Percentiles rank a stretch among this genome's conserved stretches.
Conservation (phyloP, 1,140 invertebrate species). For the Pachyrhynchus sulphureomaculatus region DNA sequence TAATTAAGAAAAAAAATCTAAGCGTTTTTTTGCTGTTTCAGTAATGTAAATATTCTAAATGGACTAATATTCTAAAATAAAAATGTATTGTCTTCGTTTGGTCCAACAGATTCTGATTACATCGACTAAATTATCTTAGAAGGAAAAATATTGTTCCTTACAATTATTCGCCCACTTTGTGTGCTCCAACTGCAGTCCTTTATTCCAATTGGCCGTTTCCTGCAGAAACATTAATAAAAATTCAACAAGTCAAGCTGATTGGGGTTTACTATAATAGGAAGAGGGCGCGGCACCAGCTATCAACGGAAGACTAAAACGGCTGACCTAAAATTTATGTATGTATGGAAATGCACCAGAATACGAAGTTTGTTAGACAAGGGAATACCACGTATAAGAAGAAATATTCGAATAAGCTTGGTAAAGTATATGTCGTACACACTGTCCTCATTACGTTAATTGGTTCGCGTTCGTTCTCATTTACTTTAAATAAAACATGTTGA, state of each 20-base stretch:
- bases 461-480: too few relatives aligned
- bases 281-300: slow-evolving; percentile 15
- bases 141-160: neutral
- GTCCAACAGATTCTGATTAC: too few relatives aligned
- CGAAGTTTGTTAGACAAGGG: neutral
- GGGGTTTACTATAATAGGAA: slow-evolving; percentile 32
- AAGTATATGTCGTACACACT: too few relatives aligned
- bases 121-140: neutral
- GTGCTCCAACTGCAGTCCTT: slow-evolving; percentile 4
- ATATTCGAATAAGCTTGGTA: neutral
- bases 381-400: neutral
- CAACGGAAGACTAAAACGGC: slow-evolving; percentile 12
- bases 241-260: slow-evolving; percentile 27
- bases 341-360: neutral
- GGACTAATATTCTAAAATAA: too few relatives aligned
- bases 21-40: too few relatives aligned
- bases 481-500: too few relatives aligned
- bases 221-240: slow-evolving; percentile 28
- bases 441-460: too few relatives aligned
- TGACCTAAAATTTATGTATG: slow-evolving; percentile 13
- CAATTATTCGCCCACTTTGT: slow-evolving; percentile 22
- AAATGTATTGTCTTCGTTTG: too few relatives aligned
- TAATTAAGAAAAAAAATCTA: too few relatives aligned
- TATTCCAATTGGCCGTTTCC: slow-evolving; percentile 10
- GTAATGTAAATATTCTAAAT: too few relatives aligned